A percentile compares a stretch with the other conserved stretches of the same genome.
Conservation (phyloP, 2,888 invertebrate species). For the Tipula unca region DNA sequence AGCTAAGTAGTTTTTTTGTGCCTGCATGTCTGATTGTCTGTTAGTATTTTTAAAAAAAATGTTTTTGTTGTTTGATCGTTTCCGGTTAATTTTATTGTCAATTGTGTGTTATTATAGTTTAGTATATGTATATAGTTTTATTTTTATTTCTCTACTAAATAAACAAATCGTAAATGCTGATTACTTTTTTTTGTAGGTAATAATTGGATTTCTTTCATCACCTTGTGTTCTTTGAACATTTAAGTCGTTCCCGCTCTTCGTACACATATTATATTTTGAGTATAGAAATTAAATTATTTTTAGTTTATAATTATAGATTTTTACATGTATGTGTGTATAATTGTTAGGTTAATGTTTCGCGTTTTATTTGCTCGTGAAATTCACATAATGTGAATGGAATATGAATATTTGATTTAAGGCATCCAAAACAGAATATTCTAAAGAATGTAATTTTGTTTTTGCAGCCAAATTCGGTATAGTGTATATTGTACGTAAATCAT, state of each 20-base stretch:
- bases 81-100: background rate
- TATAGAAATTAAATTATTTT: too few relatives aligned
- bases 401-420: background rate
- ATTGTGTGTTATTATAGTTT: background rate
- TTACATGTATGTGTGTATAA: too few relatives aligned
- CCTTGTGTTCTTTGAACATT: background rate
- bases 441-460: background rate
- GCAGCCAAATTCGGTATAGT: background rate
- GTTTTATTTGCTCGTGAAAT: background rate
- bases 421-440: background rate
- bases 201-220: background rate
- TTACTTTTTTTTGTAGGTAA: background rate
- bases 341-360: background rate
- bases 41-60: background rate
- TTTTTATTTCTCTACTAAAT: background rate
- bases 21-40: background rate
- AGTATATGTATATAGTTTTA: background rate
- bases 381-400: background rate
- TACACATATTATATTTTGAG: background rate
- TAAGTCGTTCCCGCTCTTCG: background rate
- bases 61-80: background rate
- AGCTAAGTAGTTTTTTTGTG: background rate
- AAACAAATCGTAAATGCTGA: background rate
- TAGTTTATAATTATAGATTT: too few relatives aligned
- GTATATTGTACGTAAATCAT: background rate